Conservation (phyloP, 1,140 invertebrate genomes). For the Stegodyphus mimosarum region DNA sequence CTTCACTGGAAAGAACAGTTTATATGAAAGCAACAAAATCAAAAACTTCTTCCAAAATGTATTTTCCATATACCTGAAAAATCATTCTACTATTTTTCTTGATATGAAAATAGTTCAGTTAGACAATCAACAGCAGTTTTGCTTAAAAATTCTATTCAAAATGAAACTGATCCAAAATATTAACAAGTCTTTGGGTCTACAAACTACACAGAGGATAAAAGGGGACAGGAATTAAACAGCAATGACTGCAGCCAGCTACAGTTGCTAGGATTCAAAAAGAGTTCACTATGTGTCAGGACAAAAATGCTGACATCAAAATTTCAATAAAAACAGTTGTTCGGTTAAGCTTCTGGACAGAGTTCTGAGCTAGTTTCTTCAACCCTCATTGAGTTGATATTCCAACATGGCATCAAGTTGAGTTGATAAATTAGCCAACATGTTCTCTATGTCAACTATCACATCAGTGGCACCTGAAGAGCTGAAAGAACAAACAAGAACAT, state of each 20-base stretch:
- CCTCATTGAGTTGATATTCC: slow-evolving; percentile 77
- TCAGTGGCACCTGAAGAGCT: slow-evolving; percentile 75
- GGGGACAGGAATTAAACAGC: background rate
- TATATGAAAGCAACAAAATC: too few relatives aligned
- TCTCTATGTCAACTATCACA: slow-evolving; percentile 95
- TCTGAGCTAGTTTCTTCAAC: slow-evolving; percentile 22
- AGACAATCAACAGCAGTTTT: slow-evolving; percentile 36
- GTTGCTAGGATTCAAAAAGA: slow-evolving; percentile 23
- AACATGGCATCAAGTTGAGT: slow-evolving; percentile 95
- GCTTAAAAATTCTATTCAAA: slow-evolving; percentile 26
- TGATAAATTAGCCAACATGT: slow-evolving; percentile 93
- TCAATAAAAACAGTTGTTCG: slow-evolving; percentile 51
- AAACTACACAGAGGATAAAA: slow-evolving; percentile 20
- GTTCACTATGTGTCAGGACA: slow-evolving; percentile 6
- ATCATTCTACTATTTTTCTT: background rate
- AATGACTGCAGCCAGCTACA: slow-evolving; percentile 59
- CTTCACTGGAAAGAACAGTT: too few relatives aligned
- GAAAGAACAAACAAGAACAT: background rate
- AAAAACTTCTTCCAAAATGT: too few relatives aligned
- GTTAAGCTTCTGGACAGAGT: slow-evolving; percentile 40
- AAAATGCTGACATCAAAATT: slow-evolving; percentile 6
- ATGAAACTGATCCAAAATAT: slow-evolving; percentile 18
- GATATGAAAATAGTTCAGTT: slow-evolving; percentile 59
- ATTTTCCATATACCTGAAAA: too few relatives aligned
- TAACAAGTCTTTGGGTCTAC: slow-evolving; percentile 32